Evolutionary conservation across 2,888 invertebrate genomes (phyloP).

Genomic region (Bellardia bayeri): DNA sequence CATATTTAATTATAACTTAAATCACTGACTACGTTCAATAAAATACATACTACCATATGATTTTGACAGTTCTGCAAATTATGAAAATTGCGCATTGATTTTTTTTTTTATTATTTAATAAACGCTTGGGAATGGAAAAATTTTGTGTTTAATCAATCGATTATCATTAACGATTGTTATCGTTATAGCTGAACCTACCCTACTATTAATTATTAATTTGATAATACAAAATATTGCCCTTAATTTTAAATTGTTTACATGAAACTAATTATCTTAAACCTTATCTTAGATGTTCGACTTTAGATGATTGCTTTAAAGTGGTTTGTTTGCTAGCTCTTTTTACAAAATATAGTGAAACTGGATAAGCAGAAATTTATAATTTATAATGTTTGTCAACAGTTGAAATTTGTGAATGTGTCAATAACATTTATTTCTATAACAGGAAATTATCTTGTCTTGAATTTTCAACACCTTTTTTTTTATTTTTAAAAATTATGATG

Average conservation of each 20-base stretch:
- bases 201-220: background rate
- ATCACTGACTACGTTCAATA: no score
- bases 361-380: background rate
- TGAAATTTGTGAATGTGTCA: background rate
- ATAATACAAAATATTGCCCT: background rate
- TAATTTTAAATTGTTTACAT: constrained; percentile 2
- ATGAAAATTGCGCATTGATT: no score
- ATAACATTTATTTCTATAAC: background rate
- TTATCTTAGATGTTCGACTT: background rate
- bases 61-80: no score
- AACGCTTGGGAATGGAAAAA: background rate
- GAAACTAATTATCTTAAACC: background rate
- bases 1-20: no score
- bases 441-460: background rate
- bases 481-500: no score
- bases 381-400: background rate
- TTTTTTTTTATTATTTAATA: no score
- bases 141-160: background rate
- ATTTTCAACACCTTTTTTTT: background rate
- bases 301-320: background rate
- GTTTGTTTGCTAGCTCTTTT: background rate
- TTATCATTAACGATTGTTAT: background rate
- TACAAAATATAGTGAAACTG: background rate
- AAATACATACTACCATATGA: no score
- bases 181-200: constrained; percentile 10